Evolutionary conservation across 2,888 invertebrate genomes (phyloP).

Genomic region (Empis livida): DNA sequence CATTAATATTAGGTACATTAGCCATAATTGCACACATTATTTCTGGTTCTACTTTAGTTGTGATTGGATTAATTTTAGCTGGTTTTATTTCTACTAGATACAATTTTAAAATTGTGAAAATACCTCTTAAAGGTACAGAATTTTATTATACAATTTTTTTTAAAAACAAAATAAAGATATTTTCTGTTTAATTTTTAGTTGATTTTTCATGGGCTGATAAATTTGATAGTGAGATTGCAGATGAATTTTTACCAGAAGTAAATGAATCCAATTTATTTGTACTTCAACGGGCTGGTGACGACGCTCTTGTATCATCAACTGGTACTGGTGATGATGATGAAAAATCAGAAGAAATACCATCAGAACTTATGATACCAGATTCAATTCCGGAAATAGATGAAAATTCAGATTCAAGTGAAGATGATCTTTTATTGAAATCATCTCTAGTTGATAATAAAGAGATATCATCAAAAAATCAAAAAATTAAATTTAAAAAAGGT

Average conservation of each 20-base stretch:
- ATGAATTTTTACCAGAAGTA: slow-evolving; percentile 33
- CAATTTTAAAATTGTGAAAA: slow-evolving; percentile 27
- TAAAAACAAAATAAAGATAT: not conserved
- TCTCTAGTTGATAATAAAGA: not conserved
- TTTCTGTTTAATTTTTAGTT: slow-evolving; percentile 8
- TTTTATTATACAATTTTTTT: not conserved
- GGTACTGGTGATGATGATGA: slow-evolving; percentile 22
- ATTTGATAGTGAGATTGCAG: slow-evolving; percentile 22
- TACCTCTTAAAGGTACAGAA: slow-evolving; percentile 24
- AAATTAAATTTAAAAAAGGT: slow-evolving; percentile 27
- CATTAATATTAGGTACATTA: slow-evolving; percentile 18
- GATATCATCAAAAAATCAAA: not conserved
- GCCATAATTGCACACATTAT: slow-evolving; percentile 29
- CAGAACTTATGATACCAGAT: slow-evolving; percentile 32
- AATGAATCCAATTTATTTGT: slow-evolving; percentile 29
- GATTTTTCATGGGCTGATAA: slow-evolving; percentile 23
- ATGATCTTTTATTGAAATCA: slow-evolving; percentile 14
- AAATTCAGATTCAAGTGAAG: slow-evolving; percentile 25
- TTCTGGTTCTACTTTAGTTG: slow-evolving; percentile 27
- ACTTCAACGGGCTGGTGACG: slow-evolving; percentile 30
- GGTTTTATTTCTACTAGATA: slow-evolving; percentile 27
- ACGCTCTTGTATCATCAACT: slow-evolving; percentile 23
- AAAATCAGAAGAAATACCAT: slow-evolving; percentile 32
- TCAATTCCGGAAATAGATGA: slow-evolving; percentile 34
- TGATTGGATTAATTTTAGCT: slow-evolving; percentile 23